Evolutionary conservation across 2,888 invertebrate genomes (phyloP), one percentile per base, ranked within the genome.

Genomic region (Dexiosoma caninum): DNA sequence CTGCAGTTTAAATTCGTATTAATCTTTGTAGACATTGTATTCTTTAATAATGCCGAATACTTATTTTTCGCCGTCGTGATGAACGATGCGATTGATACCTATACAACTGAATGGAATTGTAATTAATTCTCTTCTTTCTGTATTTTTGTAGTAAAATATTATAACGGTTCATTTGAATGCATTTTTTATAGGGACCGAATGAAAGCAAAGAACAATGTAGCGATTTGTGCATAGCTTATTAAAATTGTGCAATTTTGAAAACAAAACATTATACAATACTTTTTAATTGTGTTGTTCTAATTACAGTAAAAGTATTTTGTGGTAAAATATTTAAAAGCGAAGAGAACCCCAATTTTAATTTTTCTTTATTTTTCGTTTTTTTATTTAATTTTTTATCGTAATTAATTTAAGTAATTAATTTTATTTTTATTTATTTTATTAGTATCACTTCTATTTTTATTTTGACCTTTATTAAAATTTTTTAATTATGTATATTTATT

Each of bases 1-100:
- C 86, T 85, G 87, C 88, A 85, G 85, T 85, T 85, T 75, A 85
- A 86, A 82, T 87, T 86, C 77, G 85, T 85, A 87, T 87, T 87
- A 85, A 87, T 75, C 32, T 64, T 23, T 44, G 64, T 62, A 55
- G 72, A 64, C 81, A 81, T 81, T 64, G 35, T 35, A 40, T 66
- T 64, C 46, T 32, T 59, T 14, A 46, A 64, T 42, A 55, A 64
- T 42, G 19, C 55, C 37, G 60, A 76, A 37, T 30, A 12, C 44
- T 27, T 14, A 30, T 37, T 37, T 40, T 14, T 71, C 27, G 40
- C 30, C 40, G 14, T 51, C 40, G 30, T 40, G 46, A 64, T 67
- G n/a, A 32, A 67, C 72, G 35, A 71, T 12, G 16, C 32, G 27
- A 51, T 71, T 60, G 40, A 60, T 55, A 30, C 40, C 53, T 27